Conservation (phyloP, 2,888 invertebrate genomes). For the Galeopsomyia nigrocyanea region DNA sequence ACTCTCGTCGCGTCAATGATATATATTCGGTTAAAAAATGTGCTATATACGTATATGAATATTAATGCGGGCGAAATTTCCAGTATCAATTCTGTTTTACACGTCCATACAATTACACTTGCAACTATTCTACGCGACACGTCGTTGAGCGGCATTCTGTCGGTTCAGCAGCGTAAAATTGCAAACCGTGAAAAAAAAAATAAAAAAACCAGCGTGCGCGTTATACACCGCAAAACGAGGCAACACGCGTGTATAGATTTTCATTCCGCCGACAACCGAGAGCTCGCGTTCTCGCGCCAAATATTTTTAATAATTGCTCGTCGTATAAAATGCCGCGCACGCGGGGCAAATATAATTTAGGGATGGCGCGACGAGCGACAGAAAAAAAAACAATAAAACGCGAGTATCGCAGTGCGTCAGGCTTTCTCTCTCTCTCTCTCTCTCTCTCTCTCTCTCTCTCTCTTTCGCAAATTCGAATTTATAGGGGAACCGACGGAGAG, state of each 20-base stretch:
- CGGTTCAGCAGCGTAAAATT: constrained; percentile 5
- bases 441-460: too few species aligned
- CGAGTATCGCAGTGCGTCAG: background rate
- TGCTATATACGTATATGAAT: background rate
- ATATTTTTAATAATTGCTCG: constrained; percentile 46
- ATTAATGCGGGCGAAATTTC: constrained; percentile 3
- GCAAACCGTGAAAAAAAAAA: background rate
- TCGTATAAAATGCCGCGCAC: constrained; percentile 36
- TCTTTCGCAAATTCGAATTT: constrained; percentile 43
- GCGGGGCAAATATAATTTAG: constrained; percentile 43
- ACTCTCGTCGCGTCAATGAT: constrained; percentile 6
- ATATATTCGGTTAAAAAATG: background rate
- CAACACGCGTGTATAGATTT: constrained; percentile 41
- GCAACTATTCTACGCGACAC: too few species aligned
- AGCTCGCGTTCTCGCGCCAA: constrained; percentile 19
- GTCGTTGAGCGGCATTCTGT: constrained; percentile 1
- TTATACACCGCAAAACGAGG: background rate
- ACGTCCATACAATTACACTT: too few species aligned
- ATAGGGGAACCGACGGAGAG: constrained; percentile 32
- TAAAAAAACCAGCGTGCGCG: background rate
- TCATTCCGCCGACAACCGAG: constrained; percentile 35
- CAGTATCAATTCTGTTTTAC: too few species aligned
- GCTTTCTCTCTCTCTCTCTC: too few species aligned
- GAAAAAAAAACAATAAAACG: constrained; percentile 41
- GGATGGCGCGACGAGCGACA: background rate